These are phyloP conservation scores for Drosophila navojoa DNA, from an alignment of 1,140 invertebrate genomes.

Conservation along the genomic window DNA sequence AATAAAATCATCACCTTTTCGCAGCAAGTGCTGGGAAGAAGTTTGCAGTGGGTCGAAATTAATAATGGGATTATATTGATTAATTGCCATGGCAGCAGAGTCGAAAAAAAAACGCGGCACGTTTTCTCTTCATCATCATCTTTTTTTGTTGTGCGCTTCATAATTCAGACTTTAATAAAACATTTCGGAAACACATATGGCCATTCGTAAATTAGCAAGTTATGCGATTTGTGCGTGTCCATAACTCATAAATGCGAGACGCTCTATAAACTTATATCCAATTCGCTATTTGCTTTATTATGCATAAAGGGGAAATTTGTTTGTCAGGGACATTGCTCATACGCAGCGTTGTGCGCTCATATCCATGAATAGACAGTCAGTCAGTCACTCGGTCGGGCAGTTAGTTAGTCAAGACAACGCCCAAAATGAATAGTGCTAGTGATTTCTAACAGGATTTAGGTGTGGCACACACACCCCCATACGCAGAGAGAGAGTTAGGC, in stretches of 20 bases:
- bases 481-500: slow-evolving; percentile 10
- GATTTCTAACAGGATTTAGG: slow-evolving; percentile 65
- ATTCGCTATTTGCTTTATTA: slow-evolving; percentile 27
- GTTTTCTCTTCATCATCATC: not conserved
- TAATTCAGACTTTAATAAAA: slow-evolving; percentile 32
- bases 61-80: slow-evolving; percentile 72
- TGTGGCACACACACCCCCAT: slow-evolving; percentile 34
- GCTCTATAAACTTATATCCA: slow-evolving; percentile 16
- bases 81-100: slow-evolving; percentile 48
- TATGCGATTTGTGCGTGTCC: slow-evolving; percentile 66
- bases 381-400: slow-evolving; percentile 27
- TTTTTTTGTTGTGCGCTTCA: slow-evolving; percentile 11
- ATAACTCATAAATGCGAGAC: slow-evolving; percentile 48
- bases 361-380: slow-evolving; percentile 54
- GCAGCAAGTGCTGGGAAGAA: slow-evolving; percentile 28
- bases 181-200: slow-evolving; percentile 58
- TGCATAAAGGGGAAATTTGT: slow-evolving; percentile 12
- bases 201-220: slow-evolving; percentile 59
- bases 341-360: slow-evolving; percentile 59
- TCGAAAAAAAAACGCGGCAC: slow-evolving; percentile 16
- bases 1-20: slow-evolving; percentile 72
- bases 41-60: slow-evolving; percentile 29
- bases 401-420: slow-evolving; percentile 40
- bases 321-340: slow-evolving; percentile 32
- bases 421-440: slow-evolving; percentile 30